These are phyloP conservation scores for Stramonita haemastoma DNA, from an alignment of 2,888 invertebrate species.

Conservation along the genomic window DNA sequence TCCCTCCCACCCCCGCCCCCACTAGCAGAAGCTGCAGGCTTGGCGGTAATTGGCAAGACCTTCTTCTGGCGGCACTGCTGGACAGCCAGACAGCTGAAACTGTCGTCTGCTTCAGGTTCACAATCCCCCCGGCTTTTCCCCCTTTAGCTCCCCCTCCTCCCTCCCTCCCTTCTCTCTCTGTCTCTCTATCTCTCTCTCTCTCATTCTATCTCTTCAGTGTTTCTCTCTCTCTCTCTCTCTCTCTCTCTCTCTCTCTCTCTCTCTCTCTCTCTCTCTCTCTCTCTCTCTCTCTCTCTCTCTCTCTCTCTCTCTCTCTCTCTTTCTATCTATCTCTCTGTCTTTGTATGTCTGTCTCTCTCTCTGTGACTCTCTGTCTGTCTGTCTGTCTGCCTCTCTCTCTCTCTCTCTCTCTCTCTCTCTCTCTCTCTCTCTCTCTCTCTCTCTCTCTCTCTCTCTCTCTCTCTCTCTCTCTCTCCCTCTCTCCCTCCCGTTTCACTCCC, in stretches of 20 bases:
- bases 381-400: too few species aligned
- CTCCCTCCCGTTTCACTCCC: neutral
- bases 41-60: neutral
- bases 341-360: too few species aligned
- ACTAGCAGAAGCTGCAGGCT: neutral
- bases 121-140: neutral
- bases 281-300: neutral
- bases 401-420: neutral
- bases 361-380: too few species aligned
- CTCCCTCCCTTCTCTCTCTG: neutral
- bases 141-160: too few species aligned
- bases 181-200: too few species aligned
- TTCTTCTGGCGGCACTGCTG: neutral
- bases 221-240: too few species aligned
- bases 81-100: slow-evolving; percentile 12
- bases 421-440: neutral
- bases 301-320: neutral
- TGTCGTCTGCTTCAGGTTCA: neutral
- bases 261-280: neutral
- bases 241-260: neutral
- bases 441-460: neutral
- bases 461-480: neutral
- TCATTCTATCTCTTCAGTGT: too few species aligned
- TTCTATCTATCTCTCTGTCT: too few species aligned
- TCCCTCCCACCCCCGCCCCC: too few species aligned